Percentiles rank a stretch among this genome's conserved stretches.
Evolutionary conservation across 2,888 invertebrate genomes (phyloP).

Genomic region (Chironomus riparius): DNA sequence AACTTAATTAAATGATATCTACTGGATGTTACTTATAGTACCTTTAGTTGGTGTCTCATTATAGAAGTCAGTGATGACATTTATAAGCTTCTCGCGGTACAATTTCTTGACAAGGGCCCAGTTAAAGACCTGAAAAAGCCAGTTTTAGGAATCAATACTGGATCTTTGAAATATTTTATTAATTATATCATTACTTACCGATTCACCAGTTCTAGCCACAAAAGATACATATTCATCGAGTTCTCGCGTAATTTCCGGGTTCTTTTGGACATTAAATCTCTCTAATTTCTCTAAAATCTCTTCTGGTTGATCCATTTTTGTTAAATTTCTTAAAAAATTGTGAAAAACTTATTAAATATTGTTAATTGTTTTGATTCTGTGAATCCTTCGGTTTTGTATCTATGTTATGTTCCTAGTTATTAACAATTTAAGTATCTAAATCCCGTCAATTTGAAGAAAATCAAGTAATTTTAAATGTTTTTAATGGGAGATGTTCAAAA

Average conservation of each 20-base stretch:
- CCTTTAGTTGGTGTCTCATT: constrained; percentile 59
- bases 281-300: constrained; percentile 75
- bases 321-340: neutral
- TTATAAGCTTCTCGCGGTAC: constrained; percentile 76
- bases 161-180: too few relatives aligned
- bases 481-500: too few relatives aligned
- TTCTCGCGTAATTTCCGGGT: constrained; percentile 76
- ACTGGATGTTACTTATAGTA: too few relatives aligned
- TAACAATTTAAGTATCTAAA: too few relatives aligned
- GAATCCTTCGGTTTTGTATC: too few relatives aligned
- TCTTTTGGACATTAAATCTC: constrained; percentile 67
- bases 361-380: too few relatives aligned
- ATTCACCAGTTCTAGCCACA: constrained; percentile 14
- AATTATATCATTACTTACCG: neutral
- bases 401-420: too few relatives aligned
- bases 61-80: constrained; percentile 80
- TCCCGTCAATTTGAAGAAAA: too few relatives aligned
- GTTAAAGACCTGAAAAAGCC: constrained; percentile 55
- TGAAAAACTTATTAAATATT: neutral
- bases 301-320: constrained; percentile 70
- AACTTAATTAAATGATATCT: neutral
- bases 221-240: constrained; percentile 70
- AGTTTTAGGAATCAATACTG: too few relatives aligned
- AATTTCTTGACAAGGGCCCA: constrained; percentile 82
- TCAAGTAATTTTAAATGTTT: too few relatives aligned